Percentiles rank a stretch among this genome's conserved stretches.
These are phyloP conservation scores for Phyllotis vaccarum DNA, from an alignment of 2,797 vertebrate genomes.

Conservation along the genomic window DNA sequence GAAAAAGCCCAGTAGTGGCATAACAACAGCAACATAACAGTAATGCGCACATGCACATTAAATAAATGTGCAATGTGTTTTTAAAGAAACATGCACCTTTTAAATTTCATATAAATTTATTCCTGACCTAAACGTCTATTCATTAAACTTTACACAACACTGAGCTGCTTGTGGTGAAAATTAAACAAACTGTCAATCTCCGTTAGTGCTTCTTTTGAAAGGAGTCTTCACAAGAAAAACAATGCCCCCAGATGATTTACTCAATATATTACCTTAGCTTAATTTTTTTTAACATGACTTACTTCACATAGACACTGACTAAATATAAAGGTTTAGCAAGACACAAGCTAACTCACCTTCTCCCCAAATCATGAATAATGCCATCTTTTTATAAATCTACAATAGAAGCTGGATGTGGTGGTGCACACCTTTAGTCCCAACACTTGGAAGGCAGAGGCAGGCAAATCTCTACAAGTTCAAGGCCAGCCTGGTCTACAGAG, in stretches of 20 bases:
- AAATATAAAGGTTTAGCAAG: constrained; percentile 8
- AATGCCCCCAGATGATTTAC: constrained; percentile 56
- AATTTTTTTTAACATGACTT: constrained; percentile 30
- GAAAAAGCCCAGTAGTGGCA: not conserved
- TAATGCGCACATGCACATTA: not conserved
- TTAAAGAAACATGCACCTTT: constrained; percentile 46
- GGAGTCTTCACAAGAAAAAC: constrained; percentile 60
- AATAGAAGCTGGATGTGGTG: not conserved
- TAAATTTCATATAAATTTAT: constrained; percentile 35
- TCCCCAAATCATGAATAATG: constrained; percentile 22
- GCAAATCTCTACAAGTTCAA: not conserved
- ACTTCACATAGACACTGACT: constrained; percentile 36
- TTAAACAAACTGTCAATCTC: constrained; percentile 38
- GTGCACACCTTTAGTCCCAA: not conserved
- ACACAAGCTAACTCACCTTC: constrained; percentile 1
- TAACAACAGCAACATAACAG: not conserved
- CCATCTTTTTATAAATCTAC: not conserved
- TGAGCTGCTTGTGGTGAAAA: not conserved
- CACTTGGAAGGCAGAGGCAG: not conserved
- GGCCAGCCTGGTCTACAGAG: not conserved
- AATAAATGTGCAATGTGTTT: too few relatives aligned
- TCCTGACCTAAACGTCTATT: constrained; percentile 30
- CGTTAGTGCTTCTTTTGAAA: constrained; percentile 53
- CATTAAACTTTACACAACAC: constrained; percentile 39
- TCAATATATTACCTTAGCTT: constrained; percentile 56